Percentiles rank a stretch among this genome's conserved stretches.
Evolutionary conservation across 2,113 vertebrate species (phyloP).

Genomic region (Microtus montanus): DNA sequence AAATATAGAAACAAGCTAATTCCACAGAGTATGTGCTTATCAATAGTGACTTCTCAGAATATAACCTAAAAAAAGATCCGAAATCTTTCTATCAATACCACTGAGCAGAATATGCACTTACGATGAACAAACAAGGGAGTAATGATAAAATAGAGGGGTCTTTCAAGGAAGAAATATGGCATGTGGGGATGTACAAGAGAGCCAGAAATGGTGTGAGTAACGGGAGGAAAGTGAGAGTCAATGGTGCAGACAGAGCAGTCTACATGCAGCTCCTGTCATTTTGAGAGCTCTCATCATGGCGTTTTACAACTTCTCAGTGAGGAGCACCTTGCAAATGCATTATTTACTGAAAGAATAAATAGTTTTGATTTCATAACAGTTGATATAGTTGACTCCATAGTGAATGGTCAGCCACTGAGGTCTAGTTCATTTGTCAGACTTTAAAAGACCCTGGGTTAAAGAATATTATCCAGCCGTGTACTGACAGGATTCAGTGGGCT

Average conservation of each 20-base stretch:
- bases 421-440: not conserved
- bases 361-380: not conserved
- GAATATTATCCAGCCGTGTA: not conserved
- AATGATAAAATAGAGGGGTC: not conserved
- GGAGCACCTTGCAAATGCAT: not conserved
- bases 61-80: not conserved
- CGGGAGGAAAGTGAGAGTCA: too few species aligned
- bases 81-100: not conserved
- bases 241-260: not conserved
- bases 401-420: not conserved
- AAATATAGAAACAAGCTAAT: not conserved
- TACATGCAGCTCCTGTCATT: not conserved
- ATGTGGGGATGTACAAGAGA: rapidly evolving
- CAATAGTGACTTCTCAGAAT: not conserved
- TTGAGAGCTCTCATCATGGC: not conserved
- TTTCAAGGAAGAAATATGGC: not conserved
- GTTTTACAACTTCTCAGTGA: not conserved
- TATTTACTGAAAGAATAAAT: not conserved
- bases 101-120: not conserved
- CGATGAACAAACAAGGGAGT: not conserved
- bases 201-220: not conserved
- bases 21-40: not conserved
- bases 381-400: not conserved
- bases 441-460: not conserved
- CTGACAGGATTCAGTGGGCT: not conserved